These are phyloP conservation scores for Lepilemur septentrionalis DNA, from an alignment of 2,797 vertebrate genomes.

Conservation along the genomic window DNA sequence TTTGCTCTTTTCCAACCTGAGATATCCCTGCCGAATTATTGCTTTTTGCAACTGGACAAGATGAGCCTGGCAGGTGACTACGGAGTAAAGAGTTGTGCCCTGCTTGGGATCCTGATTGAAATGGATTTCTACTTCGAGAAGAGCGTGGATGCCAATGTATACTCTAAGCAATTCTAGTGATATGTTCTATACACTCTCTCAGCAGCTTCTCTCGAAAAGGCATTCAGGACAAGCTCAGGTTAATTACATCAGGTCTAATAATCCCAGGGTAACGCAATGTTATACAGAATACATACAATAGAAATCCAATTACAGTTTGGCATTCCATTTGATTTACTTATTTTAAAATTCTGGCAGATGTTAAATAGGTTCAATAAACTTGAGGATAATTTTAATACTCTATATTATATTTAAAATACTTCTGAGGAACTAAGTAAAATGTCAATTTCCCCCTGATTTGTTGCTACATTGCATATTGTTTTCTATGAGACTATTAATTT, in stretches of 20 bases:
- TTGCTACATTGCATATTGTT: constrained; percentile 60
- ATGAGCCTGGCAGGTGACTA: neutral
- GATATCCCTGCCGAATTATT: neutral
- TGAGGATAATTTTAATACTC: constrained; percentile 17
- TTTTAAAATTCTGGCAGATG: constrained; percentile 58
- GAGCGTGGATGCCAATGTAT: neutral
- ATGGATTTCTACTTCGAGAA: neutral
- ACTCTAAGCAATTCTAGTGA: neutral
- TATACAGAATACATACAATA: constrained; percentile 43
- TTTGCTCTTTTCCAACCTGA: neutral
- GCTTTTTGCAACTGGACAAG: neutral
- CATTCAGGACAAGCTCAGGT: neutral
- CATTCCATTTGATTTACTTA: constrained; percentile 51
- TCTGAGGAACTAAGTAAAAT: constrained; percentile 56
- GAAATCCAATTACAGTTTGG: constrained; percentile 57
- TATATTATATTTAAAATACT: constrained; percentile 62
- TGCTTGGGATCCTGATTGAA: neutral
- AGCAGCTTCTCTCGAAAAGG: neutral
- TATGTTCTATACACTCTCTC: neutral
- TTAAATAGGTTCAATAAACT: constrained; percentile 61
- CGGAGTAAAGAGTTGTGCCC: neutral
- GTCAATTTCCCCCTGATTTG: constrained; percentile 24
- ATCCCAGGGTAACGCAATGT: neutral
- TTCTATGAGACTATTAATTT: constrained; percentile 60
- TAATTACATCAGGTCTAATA: constrained; percentile 49